Conservation (phyloP, 2,888 invertebrate species). For the Drosophila rubida region DNA sequence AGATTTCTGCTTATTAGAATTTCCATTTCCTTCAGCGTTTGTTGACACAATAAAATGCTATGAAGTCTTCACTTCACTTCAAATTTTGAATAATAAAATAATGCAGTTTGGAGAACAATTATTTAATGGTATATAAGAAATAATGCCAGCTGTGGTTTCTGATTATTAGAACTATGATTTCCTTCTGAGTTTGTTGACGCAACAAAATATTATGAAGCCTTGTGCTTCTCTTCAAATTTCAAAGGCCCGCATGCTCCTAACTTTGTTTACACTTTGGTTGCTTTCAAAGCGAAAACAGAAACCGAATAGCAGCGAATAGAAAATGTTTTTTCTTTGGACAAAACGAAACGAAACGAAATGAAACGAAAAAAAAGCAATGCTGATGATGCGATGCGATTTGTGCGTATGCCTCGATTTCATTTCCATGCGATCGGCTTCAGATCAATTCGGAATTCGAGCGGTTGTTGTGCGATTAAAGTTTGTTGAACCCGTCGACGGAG, state of each 20-base stretch:
- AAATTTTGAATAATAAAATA: too few species aligned
- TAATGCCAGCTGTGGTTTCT: background rate
- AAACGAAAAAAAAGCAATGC: constrained; percentile 10
- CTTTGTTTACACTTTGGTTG: constrained; percentile 32
- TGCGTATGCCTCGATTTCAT: constrained; percentile 39
- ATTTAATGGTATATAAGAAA: background rate
- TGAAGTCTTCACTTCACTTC: too few species aligned
- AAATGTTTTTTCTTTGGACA: constrained; percentile 8
- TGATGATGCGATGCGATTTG: constrained; percentile 38
- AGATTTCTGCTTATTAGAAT: too few species aligned
- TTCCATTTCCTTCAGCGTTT: too few species aligned
- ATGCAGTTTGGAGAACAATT: too few species aligned
- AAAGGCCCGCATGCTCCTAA: constrained; percentile 4
- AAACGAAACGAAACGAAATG: background rate
- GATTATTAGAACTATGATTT: background rate
- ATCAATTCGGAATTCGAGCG: constrained; percentile 60
- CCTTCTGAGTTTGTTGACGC: background rate
- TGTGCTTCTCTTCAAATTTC: constrained; percentile 20
- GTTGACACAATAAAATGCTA: too few species aligned
- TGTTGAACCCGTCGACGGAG: constrained; percentile 58
- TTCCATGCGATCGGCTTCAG: constrained; percentile 50
- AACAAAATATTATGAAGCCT: constrained; percentile 1
- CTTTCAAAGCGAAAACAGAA: constrained; percentile 17
- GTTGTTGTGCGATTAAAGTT: constrained; percentile 71
- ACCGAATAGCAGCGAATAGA: constrained; percentile 3